These are phyloP conservation scores for Gymnocypris eckloni DNA, from an alignment of 2,797 vertebrate genomes.

Conservation along the genomic window DNA sequence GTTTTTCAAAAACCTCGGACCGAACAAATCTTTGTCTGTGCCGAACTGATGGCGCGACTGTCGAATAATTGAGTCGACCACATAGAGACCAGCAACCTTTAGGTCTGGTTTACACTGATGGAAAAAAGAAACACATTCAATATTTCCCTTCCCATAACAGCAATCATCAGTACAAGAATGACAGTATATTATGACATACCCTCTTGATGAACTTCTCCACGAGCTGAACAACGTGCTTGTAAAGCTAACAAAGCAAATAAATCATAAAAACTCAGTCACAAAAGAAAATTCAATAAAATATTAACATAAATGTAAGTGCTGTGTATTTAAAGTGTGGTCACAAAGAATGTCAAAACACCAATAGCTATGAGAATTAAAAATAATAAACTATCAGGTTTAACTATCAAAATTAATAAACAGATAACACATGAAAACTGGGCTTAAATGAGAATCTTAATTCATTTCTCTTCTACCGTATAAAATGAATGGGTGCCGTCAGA, in stretches of 20 bases:
- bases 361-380: not conserved
- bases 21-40: constrained; percentile 96
- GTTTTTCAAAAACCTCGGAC: constrained; percentile 95
- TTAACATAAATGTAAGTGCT: not conserved
- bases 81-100: constrained; percentile 95
- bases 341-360: not conserved
- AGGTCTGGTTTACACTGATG: constrained; percentile 94
- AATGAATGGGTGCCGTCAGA: not conserved
- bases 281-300: not conserved
- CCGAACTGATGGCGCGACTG: constrained; percentile 99
- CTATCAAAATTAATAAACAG: not conserved
- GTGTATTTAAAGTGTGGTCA: not conserved
- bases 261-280: not conserved
- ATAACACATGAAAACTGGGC: not conserved
- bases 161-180: not conserved
- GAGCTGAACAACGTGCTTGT: constrained; percentile 99
- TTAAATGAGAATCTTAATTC: not conserved
- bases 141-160: not conserved
- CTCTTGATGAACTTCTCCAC: constrained; percentile 99
- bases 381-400: not conserved
- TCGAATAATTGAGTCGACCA: constrained; percentile 97
- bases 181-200: constrained; percentile 74
- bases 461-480: not conserved
- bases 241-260: constrained; percentile 80
- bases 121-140: not conserved